phyloP scores from a whole-genome alignment of 1,140 invertebrate species.

The Steinernema khuongi region DNA sequence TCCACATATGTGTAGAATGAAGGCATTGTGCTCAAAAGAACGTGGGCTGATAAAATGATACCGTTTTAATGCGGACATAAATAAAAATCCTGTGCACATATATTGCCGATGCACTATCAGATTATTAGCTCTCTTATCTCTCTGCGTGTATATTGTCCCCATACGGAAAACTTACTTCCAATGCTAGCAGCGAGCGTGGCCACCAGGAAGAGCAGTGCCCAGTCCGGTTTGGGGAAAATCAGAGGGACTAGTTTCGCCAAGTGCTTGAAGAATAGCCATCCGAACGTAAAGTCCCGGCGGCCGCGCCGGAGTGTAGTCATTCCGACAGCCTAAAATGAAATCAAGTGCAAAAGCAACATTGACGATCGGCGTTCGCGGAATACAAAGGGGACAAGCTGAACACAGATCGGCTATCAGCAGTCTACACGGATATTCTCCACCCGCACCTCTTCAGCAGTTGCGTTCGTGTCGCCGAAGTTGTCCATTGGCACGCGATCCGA shows the following conservation, averaged over 20 bases:
- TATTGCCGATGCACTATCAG: too few species aligned
- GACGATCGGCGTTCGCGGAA: background rate
- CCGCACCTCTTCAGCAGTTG: background rate
- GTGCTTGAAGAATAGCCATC: constrained; percentile 5
- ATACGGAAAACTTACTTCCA: constrained; percentile 29
- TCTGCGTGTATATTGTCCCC: background rate
- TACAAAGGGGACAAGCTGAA: background rate
- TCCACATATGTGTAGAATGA: too few species aligned
- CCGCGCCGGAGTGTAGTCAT: background rate
- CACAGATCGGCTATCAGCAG: background rate
- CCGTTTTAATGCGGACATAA: too few species aligned
- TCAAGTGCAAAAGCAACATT: background rate
- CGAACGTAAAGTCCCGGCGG: background rate
- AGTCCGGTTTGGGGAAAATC: background rate
- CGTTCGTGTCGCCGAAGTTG: too few species aligned
- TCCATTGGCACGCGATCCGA: too few species aligned
- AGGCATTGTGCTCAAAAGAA: too few species aligned
- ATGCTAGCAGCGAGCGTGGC: constrained; percentile 6
- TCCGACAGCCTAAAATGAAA: background rate
- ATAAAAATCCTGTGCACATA: too few species aligned
- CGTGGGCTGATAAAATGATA: too few species aligned
- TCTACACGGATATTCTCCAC: background rate
- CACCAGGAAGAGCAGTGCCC: constrained; percentile 3
- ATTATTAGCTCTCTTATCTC: background rate
- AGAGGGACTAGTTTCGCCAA: background rate